Evolutionary conservation across 2,797 vertebrate genomes (phyloP).

Genomic region (Crotalus adamanteus): DNA sequence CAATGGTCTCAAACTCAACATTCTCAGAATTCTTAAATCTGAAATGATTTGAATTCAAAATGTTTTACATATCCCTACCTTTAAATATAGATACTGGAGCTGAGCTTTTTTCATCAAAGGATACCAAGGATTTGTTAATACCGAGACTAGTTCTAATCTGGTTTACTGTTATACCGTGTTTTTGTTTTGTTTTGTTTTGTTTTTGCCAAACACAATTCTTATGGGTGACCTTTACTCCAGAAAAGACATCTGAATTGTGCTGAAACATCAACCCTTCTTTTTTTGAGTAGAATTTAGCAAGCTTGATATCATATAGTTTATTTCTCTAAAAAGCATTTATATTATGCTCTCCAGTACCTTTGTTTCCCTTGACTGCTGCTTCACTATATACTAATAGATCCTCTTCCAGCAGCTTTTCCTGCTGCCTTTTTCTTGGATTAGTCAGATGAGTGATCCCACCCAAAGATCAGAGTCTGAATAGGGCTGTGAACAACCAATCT

Average conservation of each 20-base stretch:
- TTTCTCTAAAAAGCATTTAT: not conserved
- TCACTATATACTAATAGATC: not conserved
- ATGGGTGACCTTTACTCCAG: constrained; percentile 31
- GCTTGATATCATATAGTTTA: too few species aligned
- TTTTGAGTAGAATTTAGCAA: not conserved
- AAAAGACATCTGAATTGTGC: constrained; percentile 7
- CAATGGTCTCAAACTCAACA: not conserved
- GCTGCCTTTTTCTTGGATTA: constrained; percentile 16
- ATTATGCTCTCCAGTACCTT: not conserved
- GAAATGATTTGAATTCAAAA: constrained; percentile 11
- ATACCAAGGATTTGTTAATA: not conserved
- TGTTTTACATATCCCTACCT: not conserved
- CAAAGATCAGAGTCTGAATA: not conserved
- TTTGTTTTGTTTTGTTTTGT: too few species aligned
- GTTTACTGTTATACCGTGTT: not conserved
- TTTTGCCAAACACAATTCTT: constrained; percentile 42
- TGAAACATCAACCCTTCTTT: not conserved
- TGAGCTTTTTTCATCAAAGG: not conserved
- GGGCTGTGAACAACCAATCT: not conserved
- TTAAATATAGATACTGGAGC: not conserved
- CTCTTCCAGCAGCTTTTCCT: not conserved
- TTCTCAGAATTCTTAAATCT: not conserved
- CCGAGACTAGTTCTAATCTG: not conserved
- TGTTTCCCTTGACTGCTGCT: not conserved
- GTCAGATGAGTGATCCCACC: not conserved